Evolutionary conservation across 2,113 vertebrate species (phyloP).

Genomic region (Laticauda colubrina): DNA sequence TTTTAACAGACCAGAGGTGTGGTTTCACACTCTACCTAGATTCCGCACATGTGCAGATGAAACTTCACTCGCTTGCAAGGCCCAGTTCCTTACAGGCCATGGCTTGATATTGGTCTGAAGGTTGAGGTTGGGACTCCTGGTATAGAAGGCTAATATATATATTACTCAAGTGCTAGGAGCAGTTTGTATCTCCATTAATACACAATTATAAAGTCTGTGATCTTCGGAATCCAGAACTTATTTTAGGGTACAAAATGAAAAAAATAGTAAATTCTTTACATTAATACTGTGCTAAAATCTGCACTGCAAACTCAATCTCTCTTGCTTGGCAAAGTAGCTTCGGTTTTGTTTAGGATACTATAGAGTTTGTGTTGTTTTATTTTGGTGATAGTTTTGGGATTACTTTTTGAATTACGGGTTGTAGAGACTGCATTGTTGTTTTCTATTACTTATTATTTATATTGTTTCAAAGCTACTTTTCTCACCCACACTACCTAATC

Average conservation of each 20-base stretch:
- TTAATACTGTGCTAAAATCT: background rate
- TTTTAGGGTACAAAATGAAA: background rate
- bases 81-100: too few species aligned
- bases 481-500: background rate
- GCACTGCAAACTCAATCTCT: background rate
- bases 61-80: too few species aligned
- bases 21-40: too few species aligned
- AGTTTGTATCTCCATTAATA: background rate
- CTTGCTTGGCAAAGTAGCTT: background rate
- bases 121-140: too few species aligned
- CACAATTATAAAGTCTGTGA: background rate
- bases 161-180: background rate
- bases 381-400: background rate
- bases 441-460: background rate
- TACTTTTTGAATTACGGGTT: background rate
- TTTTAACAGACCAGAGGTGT: too few species aligned
- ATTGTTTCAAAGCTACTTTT: background rate
- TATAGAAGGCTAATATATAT: background rate
- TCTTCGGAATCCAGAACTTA: background rate
- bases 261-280: background rate
- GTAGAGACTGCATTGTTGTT: background rate
- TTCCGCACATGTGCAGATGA: too few species aligned
- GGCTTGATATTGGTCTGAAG: rapidly evolving
- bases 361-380: background rate
- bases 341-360: background rate